Evolutionary conservation across 2,113 vertebrate species (phyloP).

Genomic region (Eclectus roratus): DNA sequence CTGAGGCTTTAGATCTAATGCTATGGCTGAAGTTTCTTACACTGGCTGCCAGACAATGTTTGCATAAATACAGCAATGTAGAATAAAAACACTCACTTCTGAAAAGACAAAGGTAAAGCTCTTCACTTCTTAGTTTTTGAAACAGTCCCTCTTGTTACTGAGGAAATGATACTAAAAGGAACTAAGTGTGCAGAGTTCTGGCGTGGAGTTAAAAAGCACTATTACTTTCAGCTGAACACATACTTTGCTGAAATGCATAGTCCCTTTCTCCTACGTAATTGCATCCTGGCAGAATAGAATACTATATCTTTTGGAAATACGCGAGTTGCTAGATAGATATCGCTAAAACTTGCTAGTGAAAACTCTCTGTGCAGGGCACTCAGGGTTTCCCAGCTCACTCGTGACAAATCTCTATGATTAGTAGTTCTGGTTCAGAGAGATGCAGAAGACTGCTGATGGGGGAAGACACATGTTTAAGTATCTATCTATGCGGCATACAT

Average conservation of each 20-base stretch:
- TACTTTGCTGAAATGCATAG: neutral
- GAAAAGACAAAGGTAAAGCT: neutral
- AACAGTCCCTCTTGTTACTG: neutral
- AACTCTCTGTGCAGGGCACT: neutral
- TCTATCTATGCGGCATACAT: neutral
- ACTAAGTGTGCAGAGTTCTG: neutral
- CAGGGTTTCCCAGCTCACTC: neutral
- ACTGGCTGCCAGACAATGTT: neutral
- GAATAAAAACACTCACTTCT: neutral
- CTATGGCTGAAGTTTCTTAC: neutral
- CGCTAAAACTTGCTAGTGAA: neutral
- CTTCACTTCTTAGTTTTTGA: neutral
- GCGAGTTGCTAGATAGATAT: rapidly evolving
- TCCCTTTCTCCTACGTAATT: neutral
- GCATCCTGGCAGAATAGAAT: neutral
- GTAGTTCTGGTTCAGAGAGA: neutral
- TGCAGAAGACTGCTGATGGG: neutral
- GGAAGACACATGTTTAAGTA: neutral
- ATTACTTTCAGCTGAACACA: neutral
- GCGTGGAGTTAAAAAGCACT: neutral
- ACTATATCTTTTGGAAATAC: neutral
- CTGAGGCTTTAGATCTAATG: neutral
- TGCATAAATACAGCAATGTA: neutral
- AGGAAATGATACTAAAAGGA: neutral
- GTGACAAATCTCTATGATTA: neutral